Base-by-base conservation (phyloP, 2,888 invertebrate genomes). In the Desoria tigrina region DNA sequence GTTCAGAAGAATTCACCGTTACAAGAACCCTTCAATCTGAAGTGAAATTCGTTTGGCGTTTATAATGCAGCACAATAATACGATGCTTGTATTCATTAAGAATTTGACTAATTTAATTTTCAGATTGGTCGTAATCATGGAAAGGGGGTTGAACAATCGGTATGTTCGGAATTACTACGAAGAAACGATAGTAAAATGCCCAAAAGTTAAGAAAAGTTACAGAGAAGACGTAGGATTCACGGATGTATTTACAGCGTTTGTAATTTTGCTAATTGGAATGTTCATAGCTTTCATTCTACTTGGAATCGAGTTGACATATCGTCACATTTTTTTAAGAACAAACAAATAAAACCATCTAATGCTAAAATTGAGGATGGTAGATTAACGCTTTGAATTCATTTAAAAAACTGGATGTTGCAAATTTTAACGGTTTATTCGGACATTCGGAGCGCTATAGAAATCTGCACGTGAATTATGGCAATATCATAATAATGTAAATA, bases 91-190 rank as follows among this genome's bases (percentile, higher is more conserved):
- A 21, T 28, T 55, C 9, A 26, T 27, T 50, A 28, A 26, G 7
- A 57, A 42, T 32, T 51, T 23, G 21, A 27, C 21, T 32, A 18
- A 23, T 39, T 26, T 28, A 27, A n/a, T 16, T 51, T 58, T 27
- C 32, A 68, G 68, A 21, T 18, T 65, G 18, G 1, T 68, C 14
- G 51, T 63, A 26, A 49, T 65, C 1, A 68, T 68, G 68, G 68
- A 68, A 28, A 39, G 63, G 42, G 68, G 68, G 16, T 51, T 68
- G n/a, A 68, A 63, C 37, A 16, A 14, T 7, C 59, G 63, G 27
- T 65, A 65, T 32, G 50, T 68, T 0, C 14, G 23, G 11, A 60
- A 54, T 21, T 60, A 65, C 26, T 68, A 68, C 32, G 32, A 55
- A 21, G 18, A 58, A 18, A 65, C 65, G 2, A 39, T 56, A 28